phyloP scores from a whole-genome alignment of 2,888 invertebrate species.

The Scrobipalpa atriplicella region DNA sequence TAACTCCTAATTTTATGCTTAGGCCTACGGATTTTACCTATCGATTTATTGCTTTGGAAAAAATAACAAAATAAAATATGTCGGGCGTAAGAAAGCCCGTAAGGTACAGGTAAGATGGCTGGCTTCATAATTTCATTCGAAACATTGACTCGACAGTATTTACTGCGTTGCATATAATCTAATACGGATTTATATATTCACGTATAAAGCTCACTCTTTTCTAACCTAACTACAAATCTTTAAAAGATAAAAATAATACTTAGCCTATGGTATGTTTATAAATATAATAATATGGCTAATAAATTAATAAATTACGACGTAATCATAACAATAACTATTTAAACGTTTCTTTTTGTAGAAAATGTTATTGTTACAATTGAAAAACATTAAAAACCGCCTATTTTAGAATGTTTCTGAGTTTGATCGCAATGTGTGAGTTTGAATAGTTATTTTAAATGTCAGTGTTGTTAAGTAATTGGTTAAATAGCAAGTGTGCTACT shows the following conservation, averaged over 20 bases:
- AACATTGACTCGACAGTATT: slow-evolving; percentile 64
- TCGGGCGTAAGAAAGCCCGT: slow-evolving; percentile 51
- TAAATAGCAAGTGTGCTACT: slow-evolving; percentile 51
- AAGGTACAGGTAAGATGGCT: slow-evolving; percentile 74
- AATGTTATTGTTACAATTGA: slow-evolving; percentile 57
- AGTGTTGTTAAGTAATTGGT: slow-evolving; percentile 71
- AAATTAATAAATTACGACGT: slow-evolving; percentile 62
- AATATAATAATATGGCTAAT: slow-evolving; percentile 81
- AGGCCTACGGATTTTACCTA: slow-evolving; percentile 57
- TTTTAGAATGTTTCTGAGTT: slow-evolving; percentile 62
- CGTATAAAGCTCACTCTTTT: slow-evolving; percentile 78
- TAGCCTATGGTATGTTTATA: slow-evolving; percentile 82
- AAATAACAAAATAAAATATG: slow-evolving; percentile 69
- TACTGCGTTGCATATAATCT: slow-evolving; percentile 55
- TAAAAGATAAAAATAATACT: slow-evolving; percentile 78
- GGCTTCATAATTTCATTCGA: slow-evolving; percentile 65
- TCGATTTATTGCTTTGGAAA: slow-evolving; percentile 78
- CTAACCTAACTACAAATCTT: slow-evolving; percentile 78
- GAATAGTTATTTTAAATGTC: slow-evolving; percentile 62
- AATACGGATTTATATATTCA: slow-evolving; percentile 67
- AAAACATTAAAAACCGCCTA: slow-evolving; percentile 62
- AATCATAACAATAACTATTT: slow-evolving; percentile 50
- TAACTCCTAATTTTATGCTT: slow-evolving; percentile 71
- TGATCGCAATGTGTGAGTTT: slow-evolving; percentile 52
- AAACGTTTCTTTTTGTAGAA: slow-evolving; percentile 28